phyloP scores from a whole-genome alignment of 2,113 vertebrate species.

The Amphiprion ocellaris region DNA sequence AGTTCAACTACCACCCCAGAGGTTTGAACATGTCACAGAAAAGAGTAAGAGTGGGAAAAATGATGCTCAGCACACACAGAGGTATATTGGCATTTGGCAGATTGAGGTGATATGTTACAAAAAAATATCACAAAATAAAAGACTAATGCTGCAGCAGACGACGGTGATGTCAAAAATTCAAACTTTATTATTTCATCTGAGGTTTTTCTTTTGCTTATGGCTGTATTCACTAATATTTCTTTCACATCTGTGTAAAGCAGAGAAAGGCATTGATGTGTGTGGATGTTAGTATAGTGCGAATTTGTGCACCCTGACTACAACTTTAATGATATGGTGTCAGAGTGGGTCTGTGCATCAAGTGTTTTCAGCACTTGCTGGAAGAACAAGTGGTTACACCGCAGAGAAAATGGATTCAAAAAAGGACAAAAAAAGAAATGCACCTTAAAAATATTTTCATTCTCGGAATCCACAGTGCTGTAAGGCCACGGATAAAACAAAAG shows the following conservation, averaged over 20 bases:
- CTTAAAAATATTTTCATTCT: constrained; percentile 14
- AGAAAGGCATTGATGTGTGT: constrained; percentile 5
- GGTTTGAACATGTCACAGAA: constrained; percentile 49
- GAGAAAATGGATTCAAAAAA: neutral
- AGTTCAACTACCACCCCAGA: constrained; percentile 54
- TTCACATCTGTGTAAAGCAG: constrained; percentile 3
- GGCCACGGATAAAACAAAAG: constrained; percentile 25
- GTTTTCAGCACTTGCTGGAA: constrained; percentile 1
- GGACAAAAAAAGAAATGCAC: neutral
- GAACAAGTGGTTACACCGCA: neutral
- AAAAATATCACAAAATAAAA: neutral
- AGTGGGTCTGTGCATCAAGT: constrained; percentile 1
- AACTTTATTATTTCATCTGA: neutral
- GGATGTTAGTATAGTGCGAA: neutral
- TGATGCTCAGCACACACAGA: constrained; percentile 14
- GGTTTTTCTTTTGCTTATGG: neutral
- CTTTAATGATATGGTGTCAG: constrained; percentile 13
- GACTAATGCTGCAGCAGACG: neutral
- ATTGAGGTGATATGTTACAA: constrained; percentile 25
- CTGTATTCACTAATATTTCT: neutral
- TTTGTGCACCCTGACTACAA: neutral
- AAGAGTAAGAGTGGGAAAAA: constrained; percentile 17
- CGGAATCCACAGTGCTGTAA: neutral
- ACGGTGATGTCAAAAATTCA: neutral
- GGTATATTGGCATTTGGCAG: constrained; percentile 35